These are phyloP conservation scores for Gymnothorax javanicus DNA, from an alignment of 2,797 vertebrate genomes.

Conservation along the genomic window DNA sequence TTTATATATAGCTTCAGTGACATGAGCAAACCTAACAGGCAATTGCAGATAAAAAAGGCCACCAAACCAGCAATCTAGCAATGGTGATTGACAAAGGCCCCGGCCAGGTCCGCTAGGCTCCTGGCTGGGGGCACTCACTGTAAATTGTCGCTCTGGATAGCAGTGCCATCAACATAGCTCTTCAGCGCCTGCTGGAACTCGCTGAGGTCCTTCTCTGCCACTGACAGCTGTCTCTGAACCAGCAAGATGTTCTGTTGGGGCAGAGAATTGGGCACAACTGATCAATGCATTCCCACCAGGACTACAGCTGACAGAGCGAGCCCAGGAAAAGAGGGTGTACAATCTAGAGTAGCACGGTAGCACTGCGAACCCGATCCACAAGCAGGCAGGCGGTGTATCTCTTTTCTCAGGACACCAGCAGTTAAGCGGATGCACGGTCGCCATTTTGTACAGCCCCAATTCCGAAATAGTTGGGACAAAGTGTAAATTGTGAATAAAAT, in stretches of 20 bases:
- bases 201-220: slow-evolving; percentile 74
- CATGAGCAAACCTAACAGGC: too few species aligned
- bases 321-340: background rate
- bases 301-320: background rate
- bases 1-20: too few species aligned
- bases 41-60: too few species aligned
- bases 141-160: slow-evolving; percentile 82
- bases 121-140: slow-evolving; percentile 69
- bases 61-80: too few species aligned
- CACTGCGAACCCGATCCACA: background rate
- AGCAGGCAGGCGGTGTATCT: background rate
- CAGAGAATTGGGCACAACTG: background rate
- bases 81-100: too few species aligned
- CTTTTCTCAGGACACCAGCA: background rate
- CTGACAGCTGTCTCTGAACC: slow-evolving; percentile 88
- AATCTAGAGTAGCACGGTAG: background rate
- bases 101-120: background rate
- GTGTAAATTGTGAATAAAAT: too few species aligned
- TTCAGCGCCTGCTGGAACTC: slow-evolving; percentile 82
- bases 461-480: too few species aligned
- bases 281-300: background rate
- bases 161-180: slow-evolving; percentile 81
- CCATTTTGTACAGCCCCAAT: too few species aligned
- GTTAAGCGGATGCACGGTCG: background rate
- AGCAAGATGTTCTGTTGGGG: slow-evolving; percentile 87